Percentiles rank a stretch among this genome's conserved stretches.
Evolutionary conservation across 2,888 invertebrate species (phyloP).

Genomic region (Stenodera caucasica): DNA sequence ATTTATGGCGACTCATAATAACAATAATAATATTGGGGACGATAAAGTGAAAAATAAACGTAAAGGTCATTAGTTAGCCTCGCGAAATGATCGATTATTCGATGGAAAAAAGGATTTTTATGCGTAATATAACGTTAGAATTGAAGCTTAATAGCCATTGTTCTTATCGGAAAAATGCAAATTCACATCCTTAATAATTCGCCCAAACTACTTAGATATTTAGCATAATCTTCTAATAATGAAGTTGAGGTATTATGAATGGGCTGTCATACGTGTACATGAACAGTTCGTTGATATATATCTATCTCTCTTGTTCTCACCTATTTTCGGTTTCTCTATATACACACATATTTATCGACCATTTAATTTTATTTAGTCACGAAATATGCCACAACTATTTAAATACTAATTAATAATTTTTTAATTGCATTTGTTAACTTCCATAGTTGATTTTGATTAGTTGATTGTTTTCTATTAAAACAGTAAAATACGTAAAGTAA

Average conservation of each 20-base stretch:
- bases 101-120: slow-evolving; percentile 22
- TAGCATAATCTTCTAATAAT: slow-evolving; percentile 52
- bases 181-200: slow-evolving; percentile 46
- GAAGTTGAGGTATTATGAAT: slow-evolving; percentile 50
- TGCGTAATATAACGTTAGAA: slow-evolving; percentile 24
- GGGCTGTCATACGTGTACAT: slow-evolving; percentile 47
- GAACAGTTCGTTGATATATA: slow-evolving; percentile 33
- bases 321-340: slow-evolving; percentile 6
- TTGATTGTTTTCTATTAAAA: background rate
- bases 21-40: background rate
- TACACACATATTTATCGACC: slow-evolving; percentile 38
- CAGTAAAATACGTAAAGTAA: background rate
- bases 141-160: slow-evolving; percentile 45
- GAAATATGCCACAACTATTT: slow-evolving; percentile 44
- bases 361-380: slow-evolving; percentile 45
- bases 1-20: background rate
- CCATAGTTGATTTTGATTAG: background rate
- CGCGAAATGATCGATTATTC: slow-evolving; percentile 40
- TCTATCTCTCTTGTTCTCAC: background rate
- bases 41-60: slow-evolving; percentile 3
- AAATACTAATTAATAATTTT: slow-evolving; percentile 44
- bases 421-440: slow-evolving; percentile 19
- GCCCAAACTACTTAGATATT: slow-evolving; percentile 44
- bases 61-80: slow-evolving; percentile 34
- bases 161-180: slow-evolving; percentile 50